Percentiles rank a stretch among this genome's conserved stretches.
phyloP scores from a whole-genome alignment of 2,797 vertebrate species.

The Schizopygopsis malacanthus region DNA sequence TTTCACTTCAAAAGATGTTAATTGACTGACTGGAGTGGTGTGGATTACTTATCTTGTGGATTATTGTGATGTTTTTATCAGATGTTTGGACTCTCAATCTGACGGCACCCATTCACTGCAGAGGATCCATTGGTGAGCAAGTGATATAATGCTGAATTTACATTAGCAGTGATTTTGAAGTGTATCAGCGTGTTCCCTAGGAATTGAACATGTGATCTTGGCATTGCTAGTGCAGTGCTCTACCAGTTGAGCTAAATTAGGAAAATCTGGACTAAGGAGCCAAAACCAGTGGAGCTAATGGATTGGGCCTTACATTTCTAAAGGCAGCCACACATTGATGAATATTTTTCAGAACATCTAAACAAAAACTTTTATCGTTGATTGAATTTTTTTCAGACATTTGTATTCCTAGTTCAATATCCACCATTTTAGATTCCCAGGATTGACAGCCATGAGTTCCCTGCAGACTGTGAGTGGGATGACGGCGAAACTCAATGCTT shows the following conservation, averaged over 20 bases:
- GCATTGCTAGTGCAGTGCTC: not conserved
- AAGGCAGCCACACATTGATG: not conserved
- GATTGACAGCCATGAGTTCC: constrained; percentile 49
- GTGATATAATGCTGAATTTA: not conserved
- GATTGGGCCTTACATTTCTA: not conserved
- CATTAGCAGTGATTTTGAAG: not conserved
- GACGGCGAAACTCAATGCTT: constrained; percentile 36
- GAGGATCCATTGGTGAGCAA: too few relatives aligned
- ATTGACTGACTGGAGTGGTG: too few relatives aligned
- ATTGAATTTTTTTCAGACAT: constrained; percentile 46
- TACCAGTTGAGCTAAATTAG: not conserved
- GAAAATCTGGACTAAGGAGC: not conserved
- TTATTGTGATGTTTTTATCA: too few relatives aligned
- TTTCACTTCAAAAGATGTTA: too few relatives aligned
- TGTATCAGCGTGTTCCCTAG: not conserved
- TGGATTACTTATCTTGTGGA: too few relatives aligned
- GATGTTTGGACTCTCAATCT: too few relatives aligned
- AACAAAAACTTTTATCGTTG: not conserved
- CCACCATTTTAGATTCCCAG: constrained; percentile 41
- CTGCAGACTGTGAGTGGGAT: constrained; percentile 9
- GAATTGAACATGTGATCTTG: too few relatives aligned
- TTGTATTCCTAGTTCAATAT: constrained; percentile 41
- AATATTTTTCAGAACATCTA: not conserved
- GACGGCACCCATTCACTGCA: too few relatives aligned
- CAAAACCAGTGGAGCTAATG: not conserved